phyloP scores from a whole-genome alignment of 1,140 invertebrate genomes.

The Aleiodes sp. region DNA sequence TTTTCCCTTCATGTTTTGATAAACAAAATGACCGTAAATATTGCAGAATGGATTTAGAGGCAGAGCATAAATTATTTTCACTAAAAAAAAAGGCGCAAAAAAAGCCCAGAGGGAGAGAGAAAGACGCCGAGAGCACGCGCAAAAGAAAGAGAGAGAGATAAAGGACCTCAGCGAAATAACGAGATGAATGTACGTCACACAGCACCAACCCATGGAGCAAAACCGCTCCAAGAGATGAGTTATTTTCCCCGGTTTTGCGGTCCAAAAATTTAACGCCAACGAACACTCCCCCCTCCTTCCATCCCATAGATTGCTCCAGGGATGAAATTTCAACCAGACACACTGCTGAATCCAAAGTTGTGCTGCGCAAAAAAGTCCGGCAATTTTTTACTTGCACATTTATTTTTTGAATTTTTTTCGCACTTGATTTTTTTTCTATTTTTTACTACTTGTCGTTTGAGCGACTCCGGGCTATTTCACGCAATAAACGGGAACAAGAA shows the following conservation, averaged over 20 bases:
- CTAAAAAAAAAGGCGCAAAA: not conserved
- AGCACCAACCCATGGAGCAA: not conserved
- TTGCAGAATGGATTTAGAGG: not conserved
- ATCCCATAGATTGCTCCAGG: not conserved
- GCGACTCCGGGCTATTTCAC: slow-evolving; percentile 25
- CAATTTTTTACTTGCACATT: not conserved
- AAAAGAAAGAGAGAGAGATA: not conserved
- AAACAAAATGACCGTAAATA: slow-evolving; percentile 18
- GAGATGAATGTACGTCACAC: slow-evolving; percentile 6
- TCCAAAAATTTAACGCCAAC: slow-evolving; percentile 9
- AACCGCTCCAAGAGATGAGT: not conserved
- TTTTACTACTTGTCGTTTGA: slow-evolving; percentile 1
- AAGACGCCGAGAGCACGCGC: too few relatives aligned
- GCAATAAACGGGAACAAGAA: slow-evolving; percentile 26
- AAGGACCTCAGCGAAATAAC: not conserved
- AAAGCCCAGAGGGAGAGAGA: not conserved
- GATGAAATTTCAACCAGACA: not conserved
- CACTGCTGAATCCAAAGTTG: not conserved
- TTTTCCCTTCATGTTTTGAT: not conserved
- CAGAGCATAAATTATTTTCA: not conserved
- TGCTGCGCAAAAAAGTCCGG: not conserved
- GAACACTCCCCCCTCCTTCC: not conserved
- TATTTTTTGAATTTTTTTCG: too few relatives aligned
- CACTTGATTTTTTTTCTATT: too few relatives aligned
- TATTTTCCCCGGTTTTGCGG: slow-evolving; percentile 13